A percentile compares a stretch with the other conserved stretches of the same genome.
Evolutionary conservation across 2,888 invertebrate species (phyloP).

Genomic region (Cataglyphis altisquamis): DNA sequence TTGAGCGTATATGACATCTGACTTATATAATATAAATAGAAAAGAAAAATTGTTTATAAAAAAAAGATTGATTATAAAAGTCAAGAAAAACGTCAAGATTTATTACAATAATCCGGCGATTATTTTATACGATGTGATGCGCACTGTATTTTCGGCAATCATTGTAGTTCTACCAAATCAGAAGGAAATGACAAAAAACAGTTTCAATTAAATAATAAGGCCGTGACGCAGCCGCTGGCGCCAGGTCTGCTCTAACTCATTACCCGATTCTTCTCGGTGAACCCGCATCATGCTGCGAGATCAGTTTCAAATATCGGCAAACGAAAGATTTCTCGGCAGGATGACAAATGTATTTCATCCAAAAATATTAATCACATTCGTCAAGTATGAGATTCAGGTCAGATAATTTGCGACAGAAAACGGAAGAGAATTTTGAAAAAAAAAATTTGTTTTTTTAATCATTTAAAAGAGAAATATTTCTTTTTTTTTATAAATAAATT

Average conservation of each 20-base stretch:
- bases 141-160: conserved; percentile 59
- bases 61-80: not conserved
- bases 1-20: not conserved
- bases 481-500: not conserved
- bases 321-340: conserved; percentile 28
- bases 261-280: conserved; percentile 83
- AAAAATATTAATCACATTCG: conserved; percentile 40
- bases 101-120: conserved; percentile 33
- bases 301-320: conserved; percentile 58
- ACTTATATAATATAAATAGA: not conserved
- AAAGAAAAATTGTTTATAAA: not conserved
- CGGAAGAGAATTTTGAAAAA: not conserved
- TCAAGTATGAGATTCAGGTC: not conserved
- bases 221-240: conserved; percentile 83
- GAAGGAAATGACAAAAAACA: conserved; percentile 69
- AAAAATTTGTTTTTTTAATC: not conserved
- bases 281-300: conserved; percentile 68
- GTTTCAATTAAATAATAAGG: conserved; percentile 78
- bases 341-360: conserved; percentile 47
- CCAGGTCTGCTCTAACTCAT: conserved; percentile 82
- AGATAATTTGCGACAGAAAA: not conserved
- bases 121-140: conserved; percentile 13
- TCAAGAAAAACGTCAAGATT: conserved; percentile 10
- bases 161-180: conserved; percentile 57
- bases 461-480: not conserved